These are phyloP conservation scores for Gallirallus australis DNA, from an alignment of 2,797 vertebrate species.

Conservation along the genomic window DNA sequence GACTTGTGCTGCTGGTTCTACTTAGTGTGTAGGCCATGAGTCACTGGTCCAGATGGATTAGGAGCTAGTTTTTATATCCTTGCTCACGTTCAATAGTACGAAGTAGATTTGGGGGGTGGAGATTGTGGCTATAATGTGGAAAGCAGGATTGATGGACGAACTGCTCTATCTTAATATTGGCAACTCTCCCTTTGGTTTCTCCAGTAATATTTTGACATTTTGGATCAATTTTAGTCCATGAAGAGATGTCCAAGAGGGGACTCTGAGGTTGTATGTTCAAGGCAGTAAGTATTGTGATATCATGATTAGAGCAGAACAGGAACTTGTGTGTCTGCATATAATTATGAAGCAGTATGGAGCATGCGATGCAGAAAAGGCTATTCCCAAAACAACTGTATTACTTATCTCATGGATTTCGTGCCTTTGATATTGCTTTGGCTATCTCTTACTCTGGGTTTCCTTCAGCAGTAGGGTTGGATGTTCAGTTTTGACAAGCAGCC, in stretches of 20 bases:
- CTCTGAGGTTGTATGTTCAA: background rate
- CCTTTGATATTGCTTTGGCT: conserved; percentile 71
- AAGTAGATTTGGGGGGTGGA: background rate
- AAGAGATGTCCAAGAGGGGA: background rate
- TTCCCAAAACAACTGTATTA: conserved; percentile 48
- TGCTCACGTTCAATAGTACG: background rate
- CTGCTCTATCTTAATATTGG: background rate
- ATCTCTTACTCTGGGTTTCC: conserved; percentile 34
- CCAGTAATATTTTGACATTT: background rate
- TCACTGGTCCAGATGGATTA: background rate
- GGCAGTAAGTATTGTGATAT: background rate
- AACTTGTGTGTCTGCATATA: conserved; percentile 16
- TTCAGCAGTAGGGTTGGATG: conserved; percentile 13
- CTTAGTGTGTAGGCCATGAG: background rate
- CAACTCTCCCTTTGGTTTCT: background rate
- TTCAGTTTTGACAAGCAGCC: conserved; percentile 63
- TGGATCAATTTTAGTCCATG: background rate
- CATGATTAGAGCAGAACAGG: background rate
- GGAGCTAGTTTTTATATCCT: background rate
- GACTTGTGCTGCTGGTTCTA: background rate
- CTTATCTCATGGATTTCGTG: conserved; percentile 31
- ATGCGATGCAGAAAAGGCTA: background rate
- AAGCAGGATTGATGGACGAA: background rate
- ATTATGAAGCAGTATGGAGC: conserved; percentile 17
- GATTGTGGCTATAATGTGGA: background rate